These are phyloP conservation scores for Rhagonycha fulva DNA, from an alignment of 2,888 invertebrate species.

Conservation along the genomic window DNA sequence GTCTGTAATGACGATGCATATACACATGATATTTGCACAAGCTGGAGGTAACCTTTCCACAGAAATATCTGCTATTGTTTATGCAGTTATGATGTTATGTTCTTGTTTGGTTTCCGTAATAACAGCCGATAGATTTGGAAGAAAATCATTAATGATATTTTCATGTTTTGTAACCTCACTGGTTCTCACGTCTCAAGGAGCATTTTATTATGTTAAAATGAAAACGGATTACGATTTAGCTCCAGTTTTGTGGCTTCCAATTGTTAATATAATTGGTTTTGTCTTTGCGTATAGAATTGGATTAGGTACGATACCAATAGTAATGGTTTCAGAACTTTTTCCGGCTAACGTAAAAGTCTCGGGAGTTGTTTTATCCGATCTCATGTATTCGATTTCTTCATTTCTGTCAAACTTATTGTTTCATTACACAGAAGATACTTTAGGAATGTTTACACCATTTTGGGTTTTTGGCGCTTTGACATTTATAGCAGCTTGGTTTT, in stretches of 20 bases:
- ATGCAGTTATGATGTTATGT: slow-evolving; percentile 17
- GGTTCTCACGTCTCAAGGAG: slow-evolving; percentile 18
- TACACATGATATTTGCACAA: slow-evolving; percentile 24
- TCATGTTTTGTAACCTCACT: slow-evolving; percentile 18
- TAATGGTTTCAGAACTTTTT: slow-evolving; percentile 31
- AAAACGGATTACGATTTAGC: slow-evolving; percentile 4
- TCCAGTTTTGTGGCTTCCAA: slow-evolving; percentile 12
- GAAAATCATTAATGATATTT: slow-evolving; percentile 25
- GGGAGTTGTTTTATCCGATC: slow-evolving; percentile 29
- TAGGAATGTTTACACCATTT: slow-evolving; percentile 30
- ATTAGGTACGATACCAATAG: slow-evolving; percentile 29
- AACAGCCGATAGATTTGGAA: slow-evolving; percentile 26
- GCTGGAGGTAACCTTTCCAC: slow-evolving; percentile 11
- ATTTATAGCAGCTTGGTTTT: slow-evolving; percentile 16
- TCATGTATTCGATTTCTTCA: slow-evolving; percentile 27
- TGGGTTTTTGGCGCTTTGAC: slow-evolving; percentile 22
- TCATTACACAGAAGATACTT: slow-evolving; percentile 21
- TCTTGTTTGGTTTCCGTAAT: slow-evolving; percentile 17
- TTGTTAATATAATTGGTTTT: slow-evolving; percentile 22
- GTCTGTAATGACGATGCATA: slow-evolving; percentile 26
- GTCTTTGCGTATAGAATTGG: slow-evolving; percentile 29
- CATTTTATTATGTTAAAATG: slow-evolving; percentile 24
- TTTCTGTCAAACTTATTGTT: slow-evolving; percentile 23
- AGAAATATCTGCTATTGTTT: slow-evolving; percentile 15
- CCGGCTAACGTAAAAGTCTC: slow-evolving; percentile 31